Evolutionary conservation across 1,140 invertebrate genomes (phyloP).

Genomic region (Aphaenogaster ashmeadi): DNA sequence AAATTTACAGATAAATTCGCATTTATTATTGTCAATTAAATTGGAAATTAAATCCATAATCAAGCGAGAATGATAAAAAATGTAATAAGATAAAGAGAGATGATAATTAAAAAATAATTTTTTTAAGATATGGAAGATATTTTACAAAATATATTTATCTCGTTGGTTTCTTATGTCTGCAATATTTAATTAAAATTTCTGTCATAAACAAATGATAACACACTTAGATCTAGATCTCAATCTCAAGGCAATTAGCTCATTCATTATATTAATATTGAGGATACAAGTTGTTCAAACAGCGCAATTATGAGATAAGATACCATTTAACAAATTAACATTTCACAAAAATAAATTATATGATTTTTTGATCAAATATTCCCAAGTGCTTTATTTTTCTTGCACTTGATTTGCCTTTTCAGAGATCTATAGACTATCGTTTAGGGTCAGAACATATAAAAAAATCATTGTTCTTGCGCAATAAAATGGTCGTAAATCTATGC

Average conservation of each 20-base stretch:
- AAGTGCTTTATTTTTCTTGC: not conserved
- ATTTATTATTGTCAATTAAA: not conserved
- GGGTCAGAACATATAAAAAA: not conserved
- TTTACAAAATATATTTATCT: not conserved
- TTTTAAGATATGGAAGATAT: not conserved
- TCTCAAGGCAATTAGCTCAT: not conserved
- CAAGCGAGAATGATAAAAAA: not conserved
- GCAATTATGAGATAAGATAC: not conserved
- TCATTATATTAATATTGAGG: not conserved
- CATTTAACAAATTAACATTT: conserved; percentile 4
- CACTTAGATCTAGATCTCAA: not conserved
- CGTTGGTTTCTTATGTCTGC: not conserved
- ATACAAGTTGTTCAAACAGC: not conserved
- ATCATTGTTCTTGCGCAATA: not conserved
- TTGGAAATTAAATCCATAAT: not conserved
- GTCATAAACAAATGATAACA: not conserved
- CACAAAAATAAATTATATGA: not conserved
- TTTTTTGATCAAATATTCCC: not conserved
- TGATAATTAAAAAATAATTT: not conserved
- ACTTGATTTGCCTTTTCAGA: not conserved
- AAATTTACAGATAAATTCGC: not conserved
- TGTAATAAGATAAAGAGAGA: conserved; percentile 8
- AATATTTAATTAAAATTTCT: not conserved
- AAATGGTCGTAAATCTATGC: not conserved
- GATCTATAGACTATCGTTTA: not conserved